These are phyloP conservation scores for Cardiocondyla obscurior DNA, from an alignment of 1,140 invertebrate genomes.

Conservation along the genomic window DNA sequence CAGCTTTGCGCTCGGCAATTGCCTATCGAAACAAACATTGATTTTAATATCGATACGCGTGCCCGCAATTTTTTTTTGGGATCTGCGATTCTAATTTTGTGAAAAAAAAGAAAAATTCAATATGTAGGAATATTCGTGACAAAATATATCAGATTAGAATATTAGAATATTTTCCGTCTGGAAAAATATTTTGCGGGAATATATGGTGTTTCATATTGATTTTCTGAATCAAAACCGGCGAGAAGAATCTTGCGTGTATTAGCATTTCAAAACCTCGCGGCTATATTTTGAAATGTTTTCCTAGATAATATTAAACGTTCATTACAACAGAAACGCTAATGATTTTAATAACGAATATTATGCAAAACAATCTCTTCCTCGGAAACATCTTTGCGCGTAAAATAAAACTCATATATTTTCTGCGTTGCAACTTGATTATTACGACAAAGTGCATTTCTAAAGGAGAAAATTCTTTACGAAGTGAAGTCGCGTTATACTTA, in stretches of 20 bases:
- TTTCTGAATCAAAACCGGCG: not conserved
- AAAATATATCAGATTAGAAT: not conserved
- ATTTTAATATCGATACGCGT: not conserved
- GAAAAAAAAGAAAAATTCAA: not conserved
- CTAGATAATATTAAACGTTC: not conserved
- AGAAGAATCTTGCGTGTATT: not conserved
- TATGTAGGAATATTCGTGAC: not conserved
- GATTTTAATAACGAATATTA: not conserved
- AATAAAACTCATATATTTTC: not conserved
- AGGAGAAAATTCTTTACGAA: not conserved
- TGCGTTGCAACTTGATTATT: not conserved
- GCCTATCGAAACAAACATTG: not conserved
- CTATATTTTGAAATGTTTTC: not conserved
- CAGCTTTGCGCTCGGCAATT: not conserved
- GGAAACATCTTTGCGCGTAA: not conserved
- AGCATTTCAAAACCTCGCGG: not conserved
- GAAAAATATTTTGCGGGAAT: not conserved
- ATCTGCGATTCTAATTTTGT: not conserved
- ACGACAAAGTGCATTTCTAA: not conserved
- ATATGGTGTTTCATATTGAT: not conserved
- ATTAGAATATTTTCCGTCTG: conserved; percentile 3
- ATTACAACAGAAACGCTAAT: not conserved
- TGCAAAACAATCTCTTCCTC: not conserved
- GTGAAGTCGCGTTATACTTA: not conserved
- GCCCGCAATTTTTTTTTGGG: not conserved